These are phyloP conservation scores for Muscina levida DNA, from an alignment of 2,888 invertebrate genomes.

Conservation along the genomic window DNA sequence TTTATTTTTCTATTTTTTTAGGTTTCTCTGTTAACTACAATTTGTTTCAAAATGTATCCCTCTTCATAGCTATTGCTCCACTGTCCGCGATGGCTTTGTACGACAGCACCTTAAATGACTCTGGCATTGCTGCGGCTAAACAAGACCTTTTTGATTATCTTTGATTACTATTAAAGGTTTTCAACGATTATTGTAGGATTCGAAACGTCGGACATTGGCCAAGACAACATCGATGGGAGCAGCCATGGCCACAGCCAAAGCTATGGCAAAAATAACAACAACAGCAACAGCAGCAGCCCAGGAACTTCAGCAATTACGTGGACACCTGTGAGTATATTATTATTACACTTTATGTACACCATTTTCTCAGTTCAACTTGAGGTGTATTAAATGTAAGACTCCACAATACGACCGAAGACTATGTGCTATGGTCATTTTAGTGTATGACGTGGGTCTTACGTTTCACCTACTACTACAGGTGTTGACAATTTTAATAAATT, in stretches of 20 bases:
- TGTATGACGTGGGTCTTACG: constrained; percentile 25
- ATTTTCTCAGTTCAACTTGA: constrained; percentile 26
- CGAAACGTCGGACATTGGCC: neutral
- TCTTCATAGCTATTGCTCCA: too few species aligned
- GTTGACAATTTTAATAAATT: constrained; percentile 66
- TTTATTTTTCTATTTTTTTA: too few species aligned
- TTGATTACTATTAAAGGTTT: constrained; percentile 64
- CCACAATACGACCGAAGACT: constrained; percentile 23
- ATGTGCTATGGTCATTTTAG: constrained; percentile 54
- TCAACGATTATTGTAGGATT: constrained; percentile 39
- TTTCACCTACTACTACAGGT: constrained; percentile 46
- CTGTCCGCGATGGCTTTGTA: constrained; percentile 10
- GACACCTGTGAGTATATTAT: constrained; percentile 78
- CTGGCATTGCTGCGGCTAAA: constrained; percentile 43
- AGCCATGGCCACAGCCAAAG: constrained; percentile 40
- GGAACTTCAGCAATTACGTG: constrained; percentile 62
- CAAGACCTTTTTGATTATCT: constrained; percentile 64
- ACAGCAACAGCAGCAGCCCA: constrained; percentile 47
- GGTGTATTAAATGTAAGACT: neutral
- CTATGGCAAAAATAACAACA: constrained; percentile 44
- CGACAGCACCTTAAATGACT: constrained; percentile 36
- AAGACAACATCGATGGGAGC: neutral
- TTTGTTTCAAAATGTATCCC: too few species aligned
- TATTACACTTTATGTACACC: constrained; percentile 72
- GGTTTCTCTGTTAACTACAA: too few species aligned